A percentile compares a stretch with the other conserved stretches of the same genome.
phyloP scores from a whole-genome alignment of 2,113 vertebrate genomes.

The Gopherus flavomarginatus region DNA sequence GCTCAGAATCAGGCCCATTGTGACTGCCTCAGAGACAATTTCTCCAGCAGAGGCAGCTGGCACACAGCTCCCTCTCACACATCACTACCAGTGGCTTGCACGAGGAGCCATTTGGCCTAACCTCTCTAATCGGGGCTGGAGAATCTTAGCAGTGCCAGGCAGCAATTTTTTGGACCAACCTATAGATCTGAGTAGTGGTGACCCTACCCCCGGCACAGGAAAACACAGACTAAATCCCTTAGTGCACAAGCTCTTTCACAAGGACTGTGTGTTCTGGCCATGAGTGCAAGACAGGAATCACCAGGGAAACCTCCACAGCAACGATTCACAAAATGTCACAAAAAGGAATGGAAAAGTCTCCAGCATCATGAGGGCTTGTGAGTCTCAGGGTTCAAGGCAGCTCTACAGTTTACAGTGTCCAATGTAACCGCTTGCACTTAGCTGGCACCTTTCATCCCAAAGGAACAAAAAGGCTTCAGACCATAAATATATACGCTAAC shows the following conservation, averaged over 20 bases:
- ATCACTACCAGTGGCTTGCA: not conserved
- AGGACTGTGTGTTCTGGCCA: not conserved
- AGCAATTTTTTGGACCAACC: not conserved
- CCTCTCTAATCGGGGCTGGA: not conserved
- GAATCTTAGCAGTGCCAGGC: not conserved
- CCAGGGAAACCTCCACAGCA: not conserved
- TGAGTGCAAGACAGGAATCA: not conserved
- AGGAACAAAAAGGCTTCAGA: not conserved
- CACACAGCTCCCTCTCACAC: not conserved
- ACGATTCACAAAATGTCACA: not conserved
- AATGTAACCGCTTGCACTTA: not conserved
- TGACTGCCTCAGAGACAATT: not conserved
- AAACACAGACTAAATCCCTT: too few species aligned
- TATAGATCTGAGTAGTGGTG: not conserved
- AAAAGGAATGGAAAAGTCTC: not conserved
- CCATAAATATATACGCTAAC: not conserved
- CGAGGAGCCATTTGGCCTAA: not conserved
- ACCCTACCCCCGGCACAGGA: not conserved
- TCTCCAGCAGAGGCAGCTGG: not conserved
- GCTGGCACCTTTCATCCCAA: not conserved
- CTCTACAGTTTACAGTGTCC: not conserved
- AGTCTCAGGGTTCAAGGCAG: not conserved
- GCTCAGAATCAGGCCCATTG: fast-evolving
- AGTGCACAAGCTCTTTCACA: too few species aligned
- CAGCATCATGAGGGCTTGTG: fast-evolving